Evolutionary conservation across 2,888 invertebrate genomes (phyloP), one percentile per base, ranked within the genome.

Genomic region (Drosophila barbarae): DNA sequence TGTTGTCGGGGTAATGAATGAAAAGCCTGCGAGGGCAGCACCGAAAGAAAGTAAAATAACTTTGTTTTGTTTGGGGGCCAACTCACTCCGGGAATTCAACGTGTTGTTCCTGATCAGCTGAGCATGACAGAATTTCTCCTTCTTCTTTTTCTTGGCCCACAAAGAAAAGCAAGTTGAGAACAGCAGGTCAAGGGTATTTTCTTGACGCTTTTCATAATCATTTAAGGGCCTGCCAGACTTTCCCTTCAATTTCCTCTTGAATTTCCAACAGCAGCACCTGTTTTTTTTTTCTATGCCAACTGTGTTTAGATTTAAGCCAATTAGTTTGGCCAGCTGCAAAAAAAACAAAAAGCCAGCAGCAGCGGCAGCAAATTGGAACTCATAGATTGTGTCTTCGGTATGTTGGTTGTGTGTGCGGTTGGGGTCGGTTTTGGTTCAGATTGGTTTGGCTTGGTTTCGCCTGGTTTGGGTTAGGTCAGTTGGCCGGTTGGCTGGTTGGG

Each of bases 231-330:
- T 12, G 30, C 32, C 32, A 8, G 32, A 13, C 46, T 34, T 32
- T 34, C 12, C 23, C 21, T n/a, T 21, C 32, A 47, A 32, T 32
- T 26, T 51, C 4, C 51, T 30, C 23, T 36, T 23, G 10, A 35
- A n/a, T 44, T 55, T 23, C n/a, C 15, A 41, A 1, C n/a, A 23
- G 41, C 28, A 30, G 21, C 35, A 28, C 35, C 28, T 50, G 28
- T n/a, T 12, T 71, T 34, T 12, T 71, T 34, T 60, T 69, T 71
- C 46, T 32, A 30, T 71, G 65, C 67, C 80, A 69, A 56, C 72
- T 60, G 71, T 78, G 73, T 73, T 77, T 77, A 74, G 73, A 71
- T 69, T 81, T 81, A 80, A 80, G 76, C 79, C 79, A 80, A 80
- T 80, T 80, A 80, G 79, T 70, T 74, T 54, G 63, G 60, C 36